phyloP scores from a whole-genome alignment of 2,797 vertebrate genomes.

The Crocodylus rhombifer region DNA sequence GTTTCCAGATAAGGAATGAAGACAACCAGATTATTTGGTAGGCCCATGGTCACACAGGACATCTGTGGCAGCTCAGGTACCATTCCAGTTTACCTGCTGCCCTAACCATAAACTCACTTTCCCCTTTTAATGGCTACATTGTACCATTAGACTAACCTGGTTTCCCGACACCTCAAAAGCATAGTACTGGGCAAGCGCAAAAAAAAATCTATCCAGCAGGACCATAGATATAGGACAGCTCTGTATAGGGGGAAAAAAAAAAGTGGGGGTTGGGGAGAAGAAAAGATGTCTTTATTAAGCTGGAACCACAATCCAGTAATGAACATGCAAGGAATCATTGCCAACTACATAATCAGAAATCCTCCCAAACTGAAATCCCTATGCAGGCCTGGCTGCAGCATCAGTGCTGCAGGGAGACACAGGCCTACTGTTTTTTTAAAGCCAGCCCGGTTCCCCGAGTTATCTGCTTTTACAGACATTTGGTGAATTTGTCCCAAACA shows the following conservation, averaged over 20 bases:
- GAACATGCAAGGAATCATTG: not conserved
- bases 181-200: not conserved
- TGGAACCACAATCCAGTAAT: not conserved
- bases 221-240: conserved; percentile 39
- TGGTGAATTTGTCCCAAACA: not conserved
- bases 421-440: not conserved
- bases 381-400: rapidly evolving
- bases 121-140: not conserved
- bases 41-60: rapidly evolving
- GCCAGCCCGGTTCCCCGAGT: not conserved
- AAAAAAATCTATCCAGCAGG: conserved; percentile 7
- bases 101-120: not conserved
- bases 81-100: not conserved
- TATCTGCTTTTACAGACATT: not conserved
- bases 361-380: not conserved
- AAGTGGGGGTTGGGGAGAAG: not conserved
- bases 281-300: not conserved
- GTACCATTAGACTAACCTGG: conserved; percentile 19
- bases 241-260: not conserved
- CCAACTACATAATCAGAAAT: not conserved
- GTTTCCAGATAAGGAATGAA: not conserved
- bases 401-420: not conserved
- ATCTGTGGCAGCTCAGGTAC: not conserved
- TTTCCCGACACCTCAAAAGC: conserved; percentile 10
- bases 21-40: not conserved